Percentiles rank a stretch among this genome's conserved stretches.
phyloP scores from a whole-genome alignment of 2,797 vertebrate genomes.

The Triplophysa yarkandensis region DNA sequence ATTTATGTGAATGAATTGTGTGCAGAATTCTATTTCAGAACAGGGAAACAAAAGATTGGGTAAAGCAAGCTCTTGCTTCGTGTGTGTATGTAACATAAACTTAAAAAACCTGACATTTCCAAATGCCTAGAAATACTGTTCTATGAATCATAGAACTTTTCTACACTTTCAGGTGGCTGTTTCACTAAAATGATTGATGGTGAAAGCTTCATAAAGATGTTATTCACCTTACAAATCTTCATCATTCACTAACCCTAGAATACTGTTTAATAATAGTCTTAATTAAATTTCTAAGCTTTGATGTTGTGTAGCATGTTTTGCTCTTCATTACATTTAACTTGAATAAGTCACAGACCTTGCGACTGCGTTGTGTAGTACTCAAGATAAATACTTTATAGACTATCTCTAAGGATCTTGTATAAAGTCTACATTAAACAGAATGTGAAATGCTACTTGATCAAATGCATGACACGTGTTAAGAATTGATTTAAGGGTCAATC shows the following conservation, averaged over 20 bases:
- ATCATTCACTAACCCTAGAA: not conserved
- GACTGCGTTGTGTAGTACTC: not conserved
- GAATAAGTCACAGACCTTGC: not conserved
- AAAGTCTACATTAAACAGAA: conserved; percentile 28
- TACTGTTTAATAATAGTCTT: not conserved
- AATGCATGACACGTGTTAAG: not conserved
- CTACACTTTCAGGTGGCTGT: too few relatives aligned
- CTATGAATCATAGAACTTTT: too few relatives aligned
- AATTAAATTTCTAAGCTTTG: not conserved
- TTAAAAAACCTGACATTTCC: too few relatives aligned
- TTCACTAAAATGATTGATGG: too few relatives aligned
- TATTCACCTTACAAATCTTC: not conserved
- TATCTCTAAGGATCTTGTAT: not conserved
- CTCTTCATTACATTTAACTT: not conserved
- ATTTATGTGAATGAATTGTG: too few relatives aligned
- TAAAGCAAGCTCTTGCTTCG: too few relatives aligned
- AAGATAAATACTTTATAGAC: conserved; percentile 21
- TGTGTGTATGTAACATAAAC: too few relatives aligned
- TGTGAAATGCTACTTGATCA: conserved; percentile 4
- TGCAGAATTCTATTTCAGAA: too few relatives aligned
- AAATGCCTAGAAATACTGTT: too few relatives aligned
- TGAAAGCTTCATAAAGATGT: too few relatives aligned
- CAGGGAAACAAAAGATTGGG: too few relatives aligned
- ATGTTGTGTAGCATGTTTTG: not conserved
- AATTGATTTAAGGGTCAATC: too few relatives aligned